Conservation (phyloP, 2,888 invertebrate genomes). For the Eudemis profundana region DNA sequence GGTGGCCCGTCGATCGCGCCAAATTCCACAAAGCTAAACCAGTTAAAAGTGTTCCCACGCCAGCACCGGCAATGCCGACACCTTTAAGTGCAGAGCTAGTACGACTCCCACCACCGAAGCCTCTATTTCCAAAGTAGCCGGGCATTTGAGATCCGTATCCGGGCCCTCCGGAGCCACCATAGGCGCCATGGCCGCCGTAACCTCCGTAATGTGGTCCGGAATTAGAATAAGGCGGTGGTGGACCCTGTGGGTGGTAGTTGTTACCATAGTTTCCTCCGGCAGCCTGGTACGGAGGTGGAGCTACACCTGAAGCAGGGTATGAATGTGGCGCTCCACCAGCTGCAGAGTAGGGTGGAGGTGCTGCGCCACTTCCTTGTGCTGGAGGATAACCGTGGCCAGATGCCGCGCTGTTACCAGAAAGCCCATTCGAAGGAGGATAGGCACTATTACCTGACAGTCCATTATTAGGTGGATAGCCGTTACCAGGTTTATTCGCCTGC, state of each 20-base stretch:
- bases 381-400: slow-evolving; percentile 54
- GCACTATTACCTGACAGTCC: slow-evolving; percentile 65
- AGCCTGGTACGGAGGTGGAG: slow-evolving; percentile 56
- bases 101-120: slow-evolving; percentile 69
- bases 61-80: slow-evolving; percentile 78
- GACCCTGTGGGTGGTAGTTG: slow-evolving; percentile 68
- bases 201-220: slow-evolving; percentile 51
- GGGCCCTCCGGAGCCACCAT: slow-evolving; percentile 61
- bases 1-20: slow-evolving; percentile 75
- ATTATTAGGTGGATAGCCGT: slow-evolving; percentile 62
- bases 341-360: slow-evolving; percentile 34
- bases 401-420: slow-evolving; percentile 65
- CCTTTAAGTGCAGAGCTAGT: slow-evolving; percentile 70
- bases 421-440: slow-evolving; percentile 70
- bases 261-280: slow-evolving; percentile 55
- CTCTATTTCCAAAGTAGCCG: slow-evolving; percentile 73
- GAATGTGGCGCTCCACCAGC: slow-evolving; percentile 51
- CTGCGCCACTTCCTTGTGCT: slow-evolving; percentile 44
- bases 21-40: slow-evolving; percentile 82
- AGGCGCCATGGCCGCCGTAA: slow-evolving; percentile 49
- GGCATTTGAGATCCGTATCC: slow-evolving; percentile 70
- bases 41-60: slow-evolving; percentile 78
- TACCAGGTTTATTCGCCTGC: slow-evolving; percentile 30
- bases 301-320: slow-evolving; percentile 40
- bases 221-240: slow-evolving; percentile 69